Percentiles rank a stretch among this genome's conserved stretches.
Conservation (phyloP, 2,888 invertebrate genomes). For the Drosophila eohydei region DNA sequence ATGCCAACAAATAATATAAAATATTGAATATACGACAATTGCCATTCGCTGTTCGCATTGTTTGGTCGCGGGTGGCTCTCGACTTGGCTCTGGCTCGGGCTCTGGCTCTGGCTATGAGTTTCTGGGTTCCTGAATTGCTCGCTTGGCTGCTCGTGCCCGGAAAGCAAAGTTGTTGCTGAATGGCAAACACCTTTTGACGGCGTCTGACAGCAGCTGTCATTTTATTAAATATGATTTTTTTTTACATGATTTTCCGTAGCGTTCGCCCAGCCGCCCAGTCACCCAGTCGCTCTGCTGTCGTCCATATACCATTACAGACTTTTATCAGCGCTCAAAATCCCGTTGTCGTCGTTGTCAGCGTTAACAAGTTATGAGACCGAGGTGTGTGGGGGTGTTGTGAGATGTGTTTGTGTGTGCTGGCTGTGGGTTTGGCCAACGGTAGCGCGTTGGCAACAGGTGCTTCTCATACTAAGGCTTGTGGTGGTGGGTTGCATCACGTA, state of each 20-base stretch:
- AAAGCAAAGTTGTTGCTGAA: constrained; percentile 65
- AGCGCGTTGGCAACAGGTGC: constrained; percentile 73
- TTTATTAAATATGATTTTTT: constrained; percentile 80
- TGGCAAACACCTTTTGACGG: constrained; percentile 74
- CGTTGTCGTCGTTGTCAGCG: constrained; percentile 79
- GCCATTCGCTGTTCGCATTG: constrained; percentile 65
- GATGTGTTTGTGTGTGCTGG: background rate
- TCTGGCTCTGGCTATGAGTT: constrained; percentile 4
- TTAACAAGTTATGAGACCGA: constrained; percentile 74
- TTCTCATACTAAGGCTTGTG: constrained; percentile 32
- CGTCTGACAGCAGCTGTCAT: constrained; percentile 80
- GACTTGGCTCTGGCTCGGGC: constrained; percentile 10
- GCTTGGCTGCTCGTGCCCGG: constrained; percentile 64
- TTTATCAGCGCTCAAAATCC: constrained; percentile 78
- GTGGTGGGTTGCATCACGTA: constrained; percentile 70
- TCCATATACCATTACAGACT: constrained; percentile 37
- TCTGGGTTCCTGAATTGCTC: constrained; percentile 13
- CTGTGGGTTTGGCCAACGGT: constrained; percentile 40
- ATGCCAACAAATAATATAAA: constrained; percentile 47
- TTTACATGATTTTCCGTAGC: constrained; percentile 42
- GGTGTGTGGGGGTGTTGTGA: background rate
- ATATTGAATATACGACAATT: constrained; percentile 77
- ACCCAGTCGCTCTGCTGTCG: constrained; percentile 37
- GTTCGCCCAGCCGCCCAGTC: constrained; percentile 28
- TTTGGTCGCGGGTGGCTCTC: constrained; percentile 34